A percentile compares a stretch with the other conserved stretches of the same genome.
phyloP scores from a whole-genome alignment of 2,797 vertebrate species.

The Manis javanica region DNA sequence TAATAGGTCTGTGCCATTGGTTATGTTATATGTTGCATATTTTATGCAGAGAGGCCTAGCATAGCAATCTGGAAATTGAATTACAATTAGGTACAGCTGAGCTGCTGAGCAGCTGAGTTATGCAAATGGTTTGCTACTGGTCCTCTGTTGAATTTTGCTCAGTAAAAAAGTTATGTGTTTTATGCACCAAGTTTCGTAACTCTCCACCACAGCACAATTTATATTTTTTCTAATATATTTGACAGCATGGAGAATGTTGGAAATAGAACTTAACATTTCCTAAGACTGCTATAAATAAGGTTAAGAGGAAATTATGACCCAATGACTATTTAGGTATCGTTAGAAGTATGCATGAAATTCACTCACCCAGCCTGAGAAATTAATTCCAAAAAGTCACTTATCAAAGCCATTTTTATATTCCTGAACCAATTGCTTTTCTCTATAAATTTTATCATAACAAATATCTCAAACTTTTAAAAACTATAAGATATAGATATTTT shows the following conservation, averaged over 20 bases:
- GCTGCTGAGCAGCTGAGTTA: constrained; percentile 72
- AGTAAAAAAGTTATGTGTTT: constrained; percentile 67
- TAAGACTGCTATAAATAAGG: constrained; percentile 60
- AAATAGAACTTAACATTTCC: constrained; percentile 38
- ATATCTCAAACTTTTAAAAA: constrained; percentile 22
- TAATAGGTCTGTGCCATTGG: constrained; percentile 15
- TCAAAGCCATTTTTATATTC: background rate
- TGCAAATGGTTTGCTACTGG: constrained; percentile 68
- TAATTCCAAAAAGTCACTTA: constrained; percentile 52
- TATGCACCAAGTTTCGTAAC: constrained; percentile 49
- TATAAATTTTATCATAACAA: background rate
- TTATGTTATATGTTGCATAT: constrained; percentile 68
- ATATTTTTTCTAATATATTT: constrained; percentile 22
- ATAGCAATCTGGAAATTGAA: constrained; percentile 58
- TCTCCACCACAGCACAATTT: constrained; percentile 45
- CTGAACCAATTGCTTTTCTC: background rate
- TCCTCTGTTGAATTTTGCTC: constrained; percentile 73
- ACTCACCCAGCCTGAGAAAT: constrained; percentile 31
- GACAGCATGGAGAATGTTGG: background rate
- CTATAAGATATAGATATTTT: background rate
- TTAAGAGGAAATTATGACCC: constrained; percentile 50
- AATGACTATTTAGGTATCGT: constrained; percentile 7
- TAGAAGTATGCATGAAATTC: constrained; percentile 10
- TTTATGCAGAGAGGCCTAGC: constrained; percentile 66
- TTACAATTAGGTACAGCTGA: constrained; percentile 80